These are phyloP conservation scores for Eretmochelys imbricata DNA, from an alignment of 2,113 vertebrate genomes.

Conservation along the genomic window DNA sequence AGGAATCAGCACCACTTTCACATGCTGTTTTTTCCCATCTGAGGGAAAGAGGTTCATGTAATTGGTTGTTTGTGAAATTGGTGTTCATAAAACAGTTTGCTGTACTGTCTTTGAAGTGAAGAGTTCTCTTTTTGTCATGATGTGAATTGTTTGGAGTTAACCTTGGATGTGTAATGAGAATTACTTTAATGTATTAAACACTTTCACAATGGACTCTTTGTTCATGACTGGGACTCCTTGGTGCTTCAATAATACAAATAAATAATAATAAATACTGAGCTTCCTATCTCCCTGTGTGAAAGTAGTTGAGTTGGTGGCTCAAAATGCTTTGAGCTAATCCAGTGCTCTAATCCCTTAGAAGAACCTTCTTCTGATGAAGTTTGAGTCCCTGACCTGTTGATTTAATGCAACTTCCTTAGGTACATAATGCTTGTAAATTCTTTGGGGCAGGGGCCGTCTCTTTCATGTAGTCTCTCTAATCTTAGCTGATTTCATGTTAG, in stretches of 20 bases:
- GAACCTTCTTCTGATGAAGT: neutral
- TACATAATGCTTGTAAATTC: rapidly evolving
- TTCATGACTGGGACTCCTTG: neutral
- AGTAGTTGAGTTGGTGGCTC: neutral
- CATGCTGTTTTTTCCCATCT: neutral
- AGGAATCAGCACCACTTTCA: neutral
- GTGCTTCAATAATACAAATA: neutral
- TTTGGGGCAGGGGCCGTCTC: neutral
- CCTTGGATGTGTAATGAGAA: neutral
- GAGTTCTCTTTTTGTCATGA: neutral
- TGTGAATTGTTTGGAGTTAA: rapidly evolving
- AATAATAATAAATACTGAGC: neutral
- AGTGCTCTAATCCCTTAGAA: neutral
- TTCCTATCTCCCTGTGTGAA: neutral
- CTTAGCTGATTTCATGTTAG: neutral
- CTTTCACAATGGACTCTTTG: neutral
- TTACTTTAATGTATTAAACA: neutral
- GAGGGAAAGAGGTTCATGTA: neutral
- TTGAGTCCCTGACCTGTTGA: neutral
- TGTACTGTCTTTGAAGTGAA: neutral
- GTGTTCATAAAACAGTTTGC: neutral
- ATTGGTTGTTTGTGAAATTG: neutral
- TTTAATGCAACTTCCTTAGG: neutral
- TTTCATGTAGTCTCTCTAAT: neutral
- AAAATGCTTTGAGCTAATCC: neutral